phyloP scores from a whole-genome alignment of 2,113 vertebrate genomes.

The Myrmophylax atrothorax region DNA sequence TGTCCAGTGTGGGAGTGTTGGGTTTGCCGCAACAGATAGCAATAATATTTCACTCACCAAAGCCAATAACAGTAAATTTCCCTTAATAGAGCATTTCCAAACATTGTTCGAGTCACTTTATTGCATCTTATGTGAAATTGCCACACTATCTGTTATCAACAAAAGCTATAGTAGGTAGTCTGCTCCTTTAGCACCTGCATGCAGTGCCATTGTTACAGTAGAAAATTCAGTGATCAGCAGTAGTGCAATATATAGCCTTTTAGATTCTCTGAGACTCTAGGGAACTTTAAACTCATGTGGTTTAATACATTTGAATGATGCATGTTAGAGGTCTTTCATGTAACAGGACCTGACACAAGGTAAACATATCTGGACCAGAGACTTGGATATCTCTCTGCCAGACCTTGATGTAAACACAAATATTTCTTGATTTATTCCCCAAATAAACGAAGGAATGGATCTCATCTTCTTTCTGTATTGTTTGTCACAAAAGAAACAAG shows the following conservation, averaged over 20 bases:
- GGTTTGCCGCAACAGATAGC: background rate
- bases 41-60: background rate
- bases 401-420: background rate
- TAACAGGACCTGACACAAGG: background rate
- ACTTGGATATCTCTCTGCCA: background rate
- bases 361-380: fast-evolving
- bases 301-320: background rate
- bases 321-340: background rate
- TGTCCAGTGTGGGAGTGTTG: background rate
- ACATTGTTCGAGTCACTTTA: background rate
- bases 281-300: background rate
- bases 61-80: background rate
- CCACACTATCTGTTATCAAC: background rate
- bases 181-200: background rate
- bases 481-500: background rate
- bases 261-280: background rate
- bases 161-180: background rate
- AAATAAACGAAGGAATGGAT: background rate
- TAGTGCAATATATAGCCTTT: background rate
- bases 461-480: background rate
- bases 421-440: background rate
- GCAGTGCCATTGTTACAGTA: background rate
- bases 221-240: background rate
- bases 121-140: background rate
- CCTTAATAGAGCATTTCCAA: background rate